Evolutionary conservation across 2,888 invertebrate species (phyloP).

Genomic region (Scaptomyza cyrtandrae): DNA sequence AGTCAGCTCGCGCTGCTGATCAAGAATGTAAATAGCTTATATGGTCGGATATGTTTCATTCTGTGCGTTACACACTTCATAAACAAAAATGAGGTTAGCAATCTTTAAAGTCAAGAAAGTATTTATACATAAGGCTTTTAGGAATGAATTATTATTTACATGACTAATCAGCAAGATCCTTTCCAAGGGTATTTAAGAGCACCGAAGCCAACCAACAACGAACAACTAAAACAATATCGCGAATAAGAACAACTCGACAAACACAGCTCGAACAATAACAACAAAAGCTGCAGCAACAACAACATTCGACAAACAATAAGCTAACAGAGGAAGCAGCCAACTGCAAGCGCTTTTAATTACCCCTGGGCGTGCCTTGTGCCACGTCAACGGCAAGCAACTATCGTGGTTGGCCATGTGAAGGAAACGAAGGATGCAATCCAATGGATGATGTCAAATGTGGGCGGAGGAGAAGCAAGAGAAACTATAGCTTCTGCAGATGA

Average conservation of each 20-base stretch:
- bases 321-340: conserved; percentile 35
- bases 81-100: neutral
- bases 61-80: too few species aligned
- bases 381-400: conserved; percentile 35
- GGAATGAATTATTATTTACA: neutral
- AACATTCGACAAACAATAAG: conserved; percentile 17
- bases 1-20: neutral
- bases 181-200: conserved; percentile 11
- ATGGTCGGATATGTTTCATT: too few species aligned
- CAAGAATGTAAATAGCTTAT: too few species aligned
- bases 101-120: neutral
- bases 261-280: conserved; percentile 5
- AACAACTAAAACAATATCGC: conserved; percentile 6
- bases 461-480: conserved; percentile 10
- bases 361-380: conserved; percentile 46
- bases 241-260: conserved; percentile 2
- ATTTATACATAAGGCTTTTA: neutral
- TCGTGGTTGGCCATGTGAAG: conserved; percentile 2
- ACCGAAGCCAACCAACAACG: neutral
- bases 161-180: neutral
- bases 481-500: conserved; percentile 2
- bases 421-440: conserved; percentile 5
- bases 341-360: conserved; percentile 72
- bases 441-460: conserved; percentile 32
- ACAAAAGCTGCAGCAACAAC: conserved; percentile 26